phyloP scores from a whole-genome alignment of 2,888 invertebrate genomes.

The Pristionchus arcanus region DNA sequence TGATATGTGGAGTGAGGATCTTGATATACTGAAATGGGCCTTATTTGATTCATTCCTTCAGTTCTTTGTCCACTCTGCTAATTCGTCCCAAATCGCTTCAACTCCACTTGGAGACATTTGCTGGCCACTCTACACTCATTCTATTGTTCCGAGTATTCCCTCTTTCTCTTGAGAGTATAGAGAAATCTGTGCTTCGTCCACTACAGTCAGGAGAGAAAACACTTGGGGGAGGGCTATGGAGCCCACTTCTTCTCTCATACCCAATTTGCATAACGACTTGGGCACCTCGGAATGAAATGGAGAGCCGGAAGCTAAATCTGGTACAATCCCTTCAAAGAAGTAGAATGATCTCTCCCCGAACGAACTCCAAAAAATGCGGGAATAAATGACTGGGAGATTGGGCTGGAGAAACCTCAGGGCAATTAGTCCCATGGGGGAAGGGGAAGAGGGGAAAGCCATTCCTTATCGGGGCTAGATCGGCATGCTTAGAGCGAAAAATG shows the following conservation, averaged over 20 bases:
- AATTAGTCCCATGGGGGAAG: background rate
- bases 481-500: constrained; percentile 8
- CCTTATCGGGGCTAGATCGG: constrained; percentile 35
- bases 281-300: constrained; percentile 32
- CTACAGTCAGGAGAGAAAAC: background rate
- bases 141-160: constrained; percentile 4
- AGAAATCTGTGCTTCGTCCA: constrained; percentile 73
- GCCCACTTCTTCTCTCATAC: background rate
- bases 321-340: background rate
- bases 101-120: constrained; percentile 29
- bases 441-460: background rate
- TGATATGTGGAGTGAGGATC: constrained; percentile 78
- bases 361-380: background rate
- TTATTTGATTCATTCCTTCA: background rate
- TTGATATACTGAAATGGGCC: constrained; percentile 76
- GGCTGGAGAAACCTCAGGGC: constrained; percentile 23
- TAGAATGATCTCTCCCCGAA: constrained; percentile 9
- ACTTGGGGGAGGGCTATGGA: constrained; percentile 3
- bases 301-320: background rate
- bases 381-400: constrained; percentile 24
- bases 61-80: background rate
- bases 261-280: constrained; percentile 46
- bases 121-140: constrained; percentile 15
- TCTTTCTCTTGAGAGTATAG: constrained; percentile 64
- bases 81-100: background rate